Evolutionary conservation across 2,888 invertebrate species (phyloP), one percentile per base, ranked within the genome.

Genomic region (Lottia scabra): DNA sequence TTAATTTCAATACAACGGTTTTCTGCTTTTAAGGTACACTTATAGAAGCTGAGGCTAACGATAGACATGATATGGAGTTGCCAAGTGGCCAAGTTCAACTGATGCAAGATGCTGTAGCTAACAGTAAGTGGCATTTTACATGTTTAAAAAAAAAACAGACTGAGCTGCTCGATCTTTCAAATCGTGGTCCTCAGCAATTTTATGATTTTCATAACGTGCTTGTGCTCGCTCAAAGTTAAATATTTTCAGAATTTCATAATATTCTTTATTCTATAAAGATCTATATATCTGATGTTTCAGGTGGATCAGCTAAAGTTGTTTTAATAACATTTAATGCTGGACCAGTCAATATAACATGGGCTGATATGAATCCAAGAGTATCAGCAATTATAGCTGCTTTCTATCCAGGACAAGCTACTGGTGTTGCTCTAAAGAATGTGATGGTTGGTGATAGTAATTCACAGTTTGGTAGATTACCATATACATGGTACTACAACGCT

Each of bases 321-420:
- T 67, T 88, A 38, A 75, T 88, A 27, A 70, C 88, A 68, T 83
- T 88, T 71, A 84, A 79, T 71, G 88, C 84, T 43, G 87, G 87
- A 13, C 87, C 88, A 5, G 78, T 88, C 23, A 86, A 88, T 71
- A 79, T 88, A 19, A 78, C 81, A 5, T 84, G 82, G 78, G 85
- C 84, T 6, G 84, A 84, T 27, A 67, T 68, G 8, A 76, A 74
- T 30, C 56, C 73, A 5, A 67, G 70, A 10, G 81, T 89, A 0
- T 64, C 56, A 0, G 83, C 83, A 56, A 86, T 83, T 66, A 73
- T 68, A 77, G 75, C 70, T 68, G 85, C 86, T 67, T 85, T 85
- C 74, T 87, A 85, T 73, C 87, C 89, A 5, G 88, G 85, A 5
- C 87, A 88, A 76, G 76, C 84, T 1, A 80, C 86, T 4, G 89